These are phyloP conservation scores for Pygathrix nemaeus DNA, from an alignment of 2,113 vertebrate species.

Conservation along the genomic window DNA sequence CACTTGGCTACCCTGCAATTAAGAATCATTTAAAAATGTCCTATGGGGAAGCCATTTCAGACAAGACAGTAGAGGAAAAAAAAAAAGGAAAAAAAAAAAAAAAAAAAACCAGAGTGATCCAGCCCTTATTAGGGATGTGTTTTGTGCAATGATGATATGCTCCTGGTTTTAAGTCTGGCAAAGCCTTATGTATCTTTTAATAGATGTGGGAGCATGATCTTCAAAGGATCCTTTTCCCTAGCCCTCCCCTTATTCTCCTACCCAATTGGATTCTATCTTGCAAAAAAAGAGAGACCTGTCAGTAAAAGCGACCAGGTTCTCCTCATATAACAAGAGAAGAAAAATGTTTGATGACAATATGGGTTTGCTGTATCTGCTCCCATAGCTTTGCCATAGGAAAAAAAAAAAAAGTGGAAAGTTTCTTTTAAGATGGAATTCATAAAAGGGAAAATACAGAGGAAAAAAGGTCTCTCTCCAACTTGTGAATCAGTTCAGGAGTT, in stretches of 20 bases:
- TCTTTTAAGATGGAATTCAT: constrained; percentile 78
- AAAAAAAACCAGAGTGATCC: constrained; percentile 43
- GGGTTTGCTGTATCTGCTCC: constrained; percentile 85
- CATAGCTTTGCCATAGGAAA: constrained; percentile 85
- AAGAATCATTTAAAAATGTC: constrained; percentile 81
- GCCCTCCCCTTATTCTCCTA: not conserved
- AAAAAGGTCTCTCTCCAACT: constrained; percentile 67
- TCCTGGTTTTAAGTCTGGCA: constrained; percentile 86
- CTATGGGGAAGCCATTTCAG: constrained; percentile 67
- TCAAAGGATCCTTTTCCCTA: constrained; percentile 58
- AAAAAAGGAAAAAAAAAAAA: not conserved
- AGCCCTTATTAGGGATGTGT: constrained; percentile 81
- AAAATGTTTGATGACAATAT: constrained; percentile 87
- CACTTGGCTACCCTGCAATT: constrained; percentile 99
- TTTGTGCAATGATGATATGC: constrained; percentile 87
- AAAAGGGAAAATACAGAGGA: constrained; percentile 79
- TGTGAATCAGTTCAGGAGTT: constrained; percentile 43
- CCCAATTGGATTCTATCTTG: constrained; percentile 83
- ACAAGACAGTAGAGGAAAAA: not conserved
- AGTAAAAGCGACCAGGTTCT: constrained; percentile 83
- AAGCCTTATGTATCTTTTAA: constrained; percentile 86
- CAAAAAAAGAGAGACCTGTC: constrained; percentile 84
- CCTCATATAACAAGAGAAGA: constrained; percentile 77
- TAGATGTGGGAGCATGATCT: constrained; percentile 82
- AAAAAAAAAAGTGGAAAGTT: constrained; percentile 69